Evolutionary conservation across 1,140 invertebrate species (phyloP).

Genomic region (Battus philenor): DNA sequence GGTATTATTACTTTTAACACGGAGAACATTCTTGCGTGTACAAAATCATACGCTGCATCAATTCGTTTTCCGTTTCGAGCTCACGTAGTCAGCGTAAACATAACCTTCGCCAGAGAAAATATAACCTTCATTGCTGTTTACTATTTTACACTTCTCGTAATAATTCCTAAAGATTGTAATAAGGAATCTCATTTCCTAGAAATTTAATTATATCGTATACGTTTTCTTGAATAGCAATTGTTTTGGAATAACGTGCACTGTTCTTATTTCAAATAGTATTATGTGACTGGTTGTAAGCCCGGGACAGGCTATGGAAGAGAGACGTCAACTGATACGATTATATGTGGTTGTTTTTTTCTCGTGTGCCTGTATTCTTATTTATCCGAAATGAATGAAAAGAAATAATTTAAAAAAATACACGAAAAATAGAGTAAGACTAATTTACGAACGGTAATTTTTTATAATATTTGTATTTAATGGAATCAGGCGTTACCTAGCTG

Average conservation of each 20-base stretch:
- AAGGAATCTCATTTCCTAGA: no score
- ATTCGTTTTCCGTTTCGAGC: slow-evolving; percentile 6
- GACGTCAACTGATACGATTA: slow-evolving; percentile 36
- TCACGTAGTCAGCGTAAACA: slow-evolving; percentile 1
- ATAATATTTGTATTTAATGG: no score
- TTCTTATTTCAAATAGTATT: slow-evolving; percentile 45
- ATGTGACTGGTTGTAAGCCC: slow-evolving; percentile 41
- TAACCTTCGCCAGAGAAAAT: slow-evolving; percentile 5
- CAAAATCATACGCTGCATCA: slow-evolving; percentile 10
- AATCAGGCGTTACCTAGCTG: no score
- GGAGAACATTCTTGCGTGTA: slow-evolving; percentile 2
- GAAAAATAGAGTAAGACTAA: no score
- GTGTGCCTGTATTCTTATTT: not conserved
- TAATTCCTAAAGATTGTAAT: no score
- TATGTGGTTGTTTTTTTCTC: slow-evolving; percentile 25
- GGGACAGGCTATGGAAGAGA: slow-evolving; percentile 23
- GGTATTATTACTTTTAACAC: slow-evolving; percentile 1
- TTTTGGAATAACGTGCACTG: slow-evolving; percentile 8
- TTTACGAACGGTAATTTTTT: no score
- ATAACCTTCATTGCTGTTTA: not conserved
- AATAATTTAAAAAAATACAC: no score
- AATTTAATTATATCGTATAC: no score
- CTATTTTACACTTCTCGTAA: not conserved
- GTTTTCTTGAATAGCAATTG: no score
- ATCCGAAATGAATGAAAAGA: no score